These are phyloP conservation scores for Circaetus cinerascens DNA, from an alignment of 2,113 vertebrate genomes.

Conservation along the genomic window DNA sequence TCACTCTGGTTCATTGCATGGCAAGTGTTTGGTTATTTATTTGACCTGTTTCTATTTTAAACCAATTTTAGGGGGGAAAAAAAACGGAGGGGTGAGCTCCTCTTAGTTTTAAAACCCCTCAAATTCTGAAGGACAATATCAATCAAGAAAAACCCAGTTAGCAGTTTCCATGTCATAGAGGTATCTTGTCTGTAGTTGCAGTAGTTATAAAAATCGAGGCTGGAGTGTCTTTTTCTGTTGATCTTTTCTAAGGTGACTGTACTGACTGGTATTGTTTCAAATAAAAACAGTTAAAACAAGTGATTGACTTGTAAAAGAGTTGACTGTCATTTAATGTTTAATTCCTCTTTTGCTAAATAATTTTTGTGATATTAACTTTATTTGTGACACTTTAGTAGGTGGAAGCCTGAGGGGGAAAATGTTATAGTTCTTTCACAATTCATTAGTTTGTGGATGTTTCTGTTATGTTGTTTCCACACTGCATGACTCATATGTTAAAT, in stretches of 20 bases:
- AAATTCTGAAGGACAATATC: neutral
- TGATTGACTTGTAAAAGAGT: neutral
- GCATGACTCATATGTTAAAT: constrained; percentile 38
- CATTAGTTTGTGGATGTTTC: constrained; percentile 53
- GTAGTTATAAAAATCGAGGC: neutral
- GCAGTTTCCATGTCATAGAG: neutral
- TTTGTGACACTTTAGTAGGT: constrained; percentile 40
- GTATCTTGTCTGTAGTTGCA: neutral
- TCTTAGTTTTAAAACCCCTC: neutral
- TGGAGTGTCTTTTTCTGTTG: neutral
- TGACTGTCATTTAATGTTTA: neutral
- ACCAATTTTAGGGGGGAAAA: rapidly evolving
- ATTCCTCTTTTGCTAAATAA: constrained; percentile 7
- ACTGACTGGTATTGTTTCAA: neutral
- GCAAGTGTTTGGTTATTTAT: neutral
- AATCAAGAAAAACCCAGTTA: neutral
- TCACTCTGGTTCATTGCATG: neutral
- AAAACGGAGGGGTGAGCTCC: neutral
- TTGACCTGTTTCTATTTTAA: neutral
- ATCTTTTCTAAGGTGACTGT: neutral
- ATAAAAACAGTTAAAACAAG: neutral
- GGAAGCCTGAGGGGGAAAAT: neutral
- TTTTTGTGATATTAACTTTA: neutral
- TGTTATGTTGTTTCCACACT: constrained; percentile 40
- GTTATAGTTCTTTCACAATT: constrained; percentile 52